Conservation (phyloP, 2,797 vertebrate genomes). For the Psittacula echo region DNA sequence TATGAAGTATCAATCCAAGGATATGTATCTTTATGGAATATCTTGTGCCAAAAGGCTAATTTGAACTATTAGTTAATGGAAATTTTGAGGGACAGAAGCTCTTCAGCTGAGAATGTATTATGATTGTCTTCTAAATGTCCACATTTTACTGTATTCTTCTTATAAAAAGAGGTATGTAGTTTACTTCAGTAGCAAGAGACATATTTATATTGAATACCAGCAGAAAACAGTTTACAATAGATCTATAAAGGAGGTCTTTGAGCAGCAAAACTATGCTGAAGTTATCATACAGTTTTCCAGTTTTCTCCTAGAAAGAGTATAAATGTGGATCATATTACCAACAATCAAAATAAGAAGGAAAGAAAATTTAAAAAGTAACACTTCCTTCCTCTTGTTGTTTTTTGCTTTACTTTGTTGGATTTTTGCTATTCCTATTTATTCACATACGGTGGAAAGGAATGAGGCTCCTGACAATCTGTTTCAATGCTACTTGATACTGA, state of each 20-base stretch:
- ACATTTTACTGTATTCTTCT: not conserved
- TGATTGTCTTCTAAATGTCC: not conserved
- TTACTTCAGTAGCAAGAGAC: not conserved
- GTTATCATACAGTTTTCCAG: not conserved
- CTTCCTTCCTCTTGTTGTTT: not conserved
- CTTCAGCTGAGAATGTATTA: not conserved
- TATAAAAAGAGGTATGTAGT: not conserved
- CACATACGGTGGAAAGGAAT: not conserved
- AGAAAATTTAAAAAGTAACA: not conserved
- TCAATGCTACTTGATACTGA: not conserved
- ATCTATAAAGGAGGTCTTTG: not conserved
- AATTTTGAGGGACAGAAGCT: not conserved
- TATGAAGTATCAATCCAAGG: not conserved
- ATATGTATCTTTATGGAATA: not conserved
- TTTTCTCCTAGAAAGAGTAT: not conserved
- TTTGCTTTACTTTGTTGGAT: not conserved
- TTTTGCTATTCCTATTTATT: not conserved
- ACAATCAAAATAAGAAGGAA: not conserved
- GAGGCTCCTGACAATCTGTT: conserved; percentile 26
- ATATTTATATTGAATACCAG: not conserved
- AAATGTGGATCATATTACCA: not conserved
- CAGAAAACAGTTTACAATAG: not conserved
- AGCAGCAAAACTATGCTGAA: not conserved
- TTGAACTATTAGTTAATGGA: not conserved
- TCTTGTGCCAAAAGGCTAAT: not conserved